Conservation (phyloP, 2,888 invertebrate species). For the Philhelius pedissequus region DNA sequence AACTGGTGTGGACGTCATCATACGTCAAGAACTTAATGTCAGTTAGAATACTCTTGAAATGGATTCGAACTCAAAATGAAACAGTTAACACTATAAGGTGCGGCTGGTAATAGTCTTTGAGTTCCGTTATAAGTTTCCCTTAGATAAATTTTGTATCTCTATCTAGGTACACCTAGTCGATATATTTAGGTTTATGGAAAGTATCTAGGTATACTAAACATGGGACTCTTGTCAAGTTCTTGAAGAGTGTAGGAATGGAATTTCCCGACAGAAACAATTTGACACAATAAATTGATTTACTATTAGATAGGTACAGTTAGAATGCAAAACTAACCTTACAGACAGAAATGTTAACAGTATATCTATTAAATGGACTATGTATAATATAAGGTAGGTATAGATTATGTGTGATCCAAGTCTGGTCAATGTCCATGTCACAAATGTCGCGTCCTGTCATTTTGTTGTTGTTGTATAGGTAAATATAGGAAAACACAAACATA, state of each 20-base stretch:
- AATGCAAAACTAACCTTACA: neutral
- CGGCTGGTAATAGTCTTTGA: neutral
- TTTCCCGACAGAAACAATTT: slow-evolving; percentile 38
- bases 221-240: slow-evolving; percentile 6
- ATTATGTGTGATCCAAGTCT: slow-evolving; percentile 39
- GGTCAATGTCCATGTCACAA: slow-evolving; percentile 60
- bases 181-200: neutral
- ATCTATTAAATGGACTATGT: neutral
- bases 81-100: slow-evolving; percentile 39
- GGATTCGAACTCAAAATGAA: slow-evolving; percentile 32
- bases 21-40: slow-evolving; percentile 13
- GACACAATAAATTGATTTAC: slow-evolving; percentile 28
- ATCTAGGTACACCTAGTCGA: neutral
- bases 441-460: slow-evolving; percentile 64
- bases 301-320: slow-evolving; percentile 2
- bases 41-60: slow-evolving; percentile 22
- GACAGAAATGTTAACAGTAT: neutral
- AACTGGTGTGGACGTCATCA: neutral
- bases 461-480: neutral
- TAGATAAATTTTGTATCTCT: slow-evolving; percentile 5
- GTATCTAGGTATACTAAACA: slow-evolving; percentile 45
- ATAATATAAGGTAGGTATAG: neutral
- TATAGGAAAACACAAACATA: neutral
- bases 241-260: slow-evolving; percentile 45
- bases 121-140: slow-evolving; percentile 44